Evolutionary conservation across 2,888 invertebrate genomes (phyloP).

Genomic region (Calliphora vomitoria): DNA sequence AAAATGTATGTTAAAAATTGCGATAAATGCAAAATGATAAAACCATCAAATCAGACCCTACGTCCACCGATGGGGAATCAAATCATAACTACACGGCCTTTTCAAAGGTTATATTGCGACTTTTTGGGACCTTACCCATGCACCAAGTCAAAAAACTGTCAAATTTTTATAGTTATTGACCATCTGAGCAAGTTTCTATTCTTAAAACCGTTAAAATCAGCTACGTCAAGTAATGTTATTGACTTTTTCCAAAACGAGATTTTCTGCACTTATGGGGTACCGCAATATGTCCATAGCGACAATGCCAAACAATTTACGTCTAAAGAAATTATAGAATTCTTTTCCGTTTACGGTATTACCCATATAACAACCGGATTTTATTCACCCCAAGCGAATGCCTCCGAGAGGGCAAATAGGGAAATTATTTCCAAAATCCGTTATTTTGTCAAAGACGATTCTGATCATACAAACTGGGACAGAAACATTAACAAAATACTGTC

Average conservation of each 20-base stretch:
- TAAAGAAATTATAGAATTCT: background rate
- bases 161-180: no score
- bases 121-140: no score
- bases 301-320: background rate
- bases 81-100: background rate
- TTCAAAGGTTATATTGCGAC: background rate
- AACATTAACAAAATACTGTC: background rate
- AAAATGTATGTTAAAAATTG: background rate
- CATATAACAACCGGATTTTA: slow-evolving; percentile 6
- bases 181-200: no score
- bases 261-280: background rate
- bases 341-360: background rate
- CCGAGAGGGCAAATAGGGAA: background rate
- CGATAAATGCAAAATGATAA: background rate
- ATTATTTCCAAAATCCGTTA: background rate
- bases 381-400: background rate
- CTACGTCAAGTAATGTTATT: no score
- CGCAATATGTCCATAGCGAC: background rate
- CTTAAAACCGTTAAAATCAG: no score
- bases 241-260: background rate
- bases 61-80: background rate
- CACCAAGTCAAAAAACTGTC: no score
- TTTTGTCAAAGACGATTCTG: background rate
- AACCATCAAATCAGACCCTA: slow-evolving; percentile 3
- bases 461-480: background rate